A percentile compares a stretch with the other conserved stretches of the same genome.
Conservation (phyloP, 1,140 invertebrate species). For the honey bee (Apis mellifera) region Amel_HAv3.1 CM009933.2:4875501-4876000, state of each 20-base stretch:
- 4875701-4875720: constrained; percentile 1
- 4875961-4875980: constrained; percentile 28
- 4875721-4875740: neutral
- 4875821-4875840: constrained; percentile 40
- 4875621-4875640: constrained; percentile 15
- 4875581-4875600: neutral
- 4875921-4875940: constrained; percentile 35
- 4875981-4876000: constrained; percentile 45
- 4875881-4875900: constrained; percentile 1
- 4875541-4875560: neutral
- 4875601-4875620: neutral
- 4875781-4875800: constrained; percentile 1
- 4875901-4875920: constrained; percentile 34
- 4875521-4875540: constrained; percentile 23
- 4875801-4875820: constrained; percentile 20
- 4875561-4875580: neutral
- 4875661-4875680: constrained; percentile 8
- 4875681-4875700: constrained; percentile 1
- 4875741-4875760: constrained; percentile 12
- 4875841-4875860: neutral
- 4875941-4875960: constrained; percentile 55
- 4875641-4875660: neutral
- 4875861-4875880: neutral
- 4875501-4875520: constrained; percentile 32
- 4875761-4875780: constrained; percentile 6